phyloP scores from a whole-genome alignment of 2,888 invertebrate species.

The Drosophila hawaiiensis region DNA sequence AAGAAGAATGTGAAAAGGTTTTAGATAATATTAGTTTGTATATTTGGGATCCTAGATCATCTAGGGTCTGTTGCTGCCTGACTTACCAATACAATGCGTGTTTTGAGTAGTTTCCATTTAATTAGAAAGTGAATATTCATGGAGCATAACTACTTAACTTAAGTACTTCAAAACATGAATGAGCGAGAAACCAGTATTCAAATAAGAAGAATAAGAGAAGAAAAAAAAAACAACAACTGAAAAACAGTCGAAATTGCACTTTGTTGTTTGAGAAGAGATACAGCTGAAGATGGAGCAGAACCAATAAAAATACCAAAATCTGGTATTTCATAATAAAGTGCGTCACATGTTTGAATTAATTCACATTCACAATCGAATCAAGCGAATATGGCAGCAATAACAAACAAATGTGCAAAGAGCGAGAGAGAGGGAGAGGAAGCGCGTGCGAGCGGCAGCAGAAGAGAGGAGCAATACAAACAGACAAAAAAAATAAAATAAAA shows the following conservation, averaged over 20 bases:
- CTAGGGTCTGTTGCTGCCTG: background rate
- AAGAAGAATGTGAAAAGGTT: background rate
- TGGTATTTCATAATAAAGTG: slow-evolving; percentile 48
- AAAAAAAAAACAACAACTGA: background rate
- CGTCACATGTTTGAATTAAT: slow-evolving; percentile 62
- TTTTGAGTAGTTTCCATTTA: no score
- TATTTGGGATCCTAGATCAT: accelerated
- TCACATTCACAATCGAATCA: slow-evolving; percentile 56
- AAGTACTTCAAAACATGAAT: background rate
- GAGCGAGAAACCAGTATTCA: background rate
- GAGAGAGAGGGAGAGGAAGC: background rate
- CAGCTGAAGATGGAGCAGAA: background rate
- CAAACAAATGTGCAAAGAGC: slow-evolving; percentile 4
- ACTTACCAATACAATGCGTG: no score
- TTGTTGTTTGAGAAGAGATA: slow-evolving; percentile 1
- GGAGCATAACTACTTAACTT: background rate
- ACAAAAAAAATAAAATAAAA: background rate
- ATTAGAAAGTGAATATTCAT: background rate
- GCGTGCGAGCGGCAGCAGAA: background rate
- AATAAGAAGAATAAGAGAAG: background rate
- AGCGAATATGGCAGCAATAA: slow-evolving; percentile 19
- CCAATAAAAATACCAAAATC: slow-evolving; percentile 1
- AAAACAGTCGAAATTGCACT: slow-evolving; percentile 1
- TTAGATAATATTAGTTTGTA: background rate
- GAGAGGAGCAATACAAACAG: background rate